A percentile compares a stretch with the other conserved stretches of the same genome.
These are phyloP conservation scores for Papilio demoleus DNA, from an alignment of 2,888 invertebrate species.

Conservation along the genomic window DNA sequence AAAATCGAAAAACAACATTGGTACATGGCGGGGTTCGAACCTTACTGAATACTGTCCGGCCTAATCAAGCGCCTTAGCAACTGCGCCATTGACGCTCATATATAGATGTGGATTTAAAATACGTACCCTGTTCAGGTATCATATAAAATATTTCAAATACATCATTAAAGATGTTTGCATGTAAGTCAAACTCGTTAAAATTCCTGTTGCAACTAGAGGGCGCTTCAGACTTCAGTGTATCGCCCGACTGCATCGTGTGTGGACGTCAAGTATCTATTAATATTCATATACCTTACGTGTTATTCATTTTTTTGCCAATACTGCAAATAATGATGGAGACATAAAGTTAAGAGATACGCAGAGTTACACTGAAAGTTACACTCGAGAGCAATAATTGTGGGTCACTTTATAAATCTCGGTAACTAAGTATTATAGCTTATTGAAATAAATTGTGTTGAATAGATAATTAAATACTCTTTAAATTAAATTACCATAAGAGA, in stretches of 20 bases:
- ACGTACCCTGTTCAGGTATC: background rate
- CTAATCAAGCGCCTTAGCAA: no score
- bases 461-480: no score
- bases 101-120: no score
- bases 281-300: conserved; percentile 29
- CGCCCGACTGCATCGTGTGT: conserved; percentile 13
- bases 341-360: background rate
- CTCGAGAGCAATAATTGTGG: background rate
- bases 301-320: conserved; percentile 27
- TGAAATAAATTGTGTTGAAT: no score
- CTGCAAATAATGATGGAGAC: conserved; percentile 26
- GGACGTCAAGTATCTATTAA: conserved; percentile 23
- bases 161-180: conserved; percentile 12
- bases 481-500: no score
- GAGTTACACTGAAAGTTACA: background rate
- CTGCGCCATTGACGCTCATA: no score
- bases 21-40: no score
- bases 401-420: no score
- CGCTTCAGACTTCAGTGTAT: conserved; percentile 11
- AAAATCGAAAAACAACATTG: no score
- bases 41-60: no score
- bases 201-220: conserved; percentile 6
- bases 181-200: conserved; percentile 6
- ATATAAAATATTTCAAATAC: background rate
- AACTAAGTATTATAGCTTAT: no score